These are phyloP conservation scores for Griposia aprilina DNA, from an alignment of 2,888 invertebrate genomes.

Conservation along the genomic window DNA sequence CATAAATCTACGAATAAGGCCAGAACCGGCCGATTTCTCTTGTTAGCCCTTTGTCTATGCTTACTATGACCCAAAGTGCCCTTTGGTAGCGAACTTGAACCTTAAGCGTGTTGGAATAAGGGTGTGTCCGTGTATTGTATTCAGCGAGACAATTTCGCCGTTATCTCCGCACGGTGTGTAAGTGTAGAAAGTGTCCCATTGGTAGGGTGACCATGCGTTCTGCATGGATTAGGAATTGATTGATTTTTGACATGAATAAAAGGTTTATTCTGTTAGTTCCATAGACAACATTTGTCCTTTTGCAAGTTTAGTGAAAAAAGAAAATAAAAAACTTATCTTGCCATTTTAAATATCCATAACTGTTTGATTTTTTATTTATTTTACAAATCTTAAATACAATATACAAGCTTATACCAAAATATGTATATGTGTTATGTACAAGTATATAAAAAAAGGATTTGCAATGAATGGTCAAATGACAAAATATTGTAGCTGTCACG, in stretches of 20 bases:
- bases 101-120: constrained; percentile 72
- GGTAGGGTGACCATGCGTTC: constrained; percentile 71
- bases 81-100: constrained; percentile 71
- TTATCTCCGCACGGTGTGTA: constrained; percentile 79
- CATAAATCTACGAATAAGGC: constrained; percentile 80
- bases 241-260: not conserved
- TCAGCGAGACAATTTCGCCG: constrained; percentile 76
- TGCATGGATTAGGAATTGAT: constrained; percentile 19
- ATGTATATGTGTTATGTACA: not conserved
- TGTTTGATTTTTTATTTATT: too few species aligned
- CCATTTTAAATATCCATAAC: too few species aligned
- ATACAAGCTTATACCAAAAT: too few species aligned
- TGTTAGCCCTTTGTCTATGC: constrained; percentile 76
- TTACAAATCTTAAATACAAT: too few species aligned
- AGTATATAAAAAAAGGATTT: not conserved
- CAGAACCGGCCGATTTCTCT: constrained; percentile 79
- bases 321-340: not conserved
- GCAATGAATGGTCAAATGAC: not conserved
- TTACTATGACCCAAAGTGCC: constrained; percentile 66
- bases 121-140: constrained; percentile 70
- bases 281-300: not conserved
- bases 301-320: not conserved
- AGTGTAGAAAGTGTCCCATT: constrained; percentile 86
- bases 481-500: not conserved
- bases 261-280: too few species aligned